These are phyloP conservation scores for Villa cingulata DNA, from an alignment of 2,888 invertebrate species.

Conservation along the genomic window DNA sequence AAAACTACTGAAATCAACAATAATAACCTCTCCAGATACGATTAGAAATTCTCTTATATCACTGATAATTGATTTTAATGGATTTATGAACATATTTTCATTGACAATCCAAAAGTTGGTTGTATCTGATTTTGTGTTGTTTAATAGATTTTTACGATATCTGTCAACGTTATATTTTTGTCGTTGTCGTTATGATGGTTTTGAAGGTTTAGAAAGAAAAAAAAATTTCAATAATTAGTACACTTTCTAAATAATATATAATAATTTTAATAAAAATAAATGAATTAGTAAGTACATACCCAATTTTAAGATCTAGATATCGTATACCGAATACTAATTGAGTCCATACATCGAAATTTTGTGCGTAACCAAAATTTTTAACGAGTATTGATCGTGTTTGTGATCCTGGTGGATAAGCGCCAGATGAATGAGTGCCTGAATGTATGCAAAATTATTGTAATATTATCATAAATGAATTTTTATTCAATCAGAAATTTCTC, in stretches of 20 bases:
- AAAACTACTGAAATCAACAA: conserved; percentile 73
- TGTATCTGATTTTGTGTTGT: conserved; percentile 13
- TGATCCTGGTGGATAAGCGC: conserved; percentile 36
- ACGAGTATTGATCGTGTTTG: conserved; percentile 24
- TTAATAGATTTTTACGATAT: not conserved
- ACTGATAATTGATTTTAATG: conserved; percentile 48
- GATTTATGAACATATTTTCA: conserved; percentile 40
- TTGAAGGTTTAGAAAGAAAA: too few relatives aligned
- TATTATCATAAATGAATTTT: too few relatives aligned
- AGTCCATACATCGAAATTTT: conserved; percentile 68
- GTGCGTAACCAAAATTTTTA: conserved; percentile 38
- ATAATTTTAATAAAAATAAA: not conserved
- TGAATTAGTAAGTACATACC: conserved; percentile 40
- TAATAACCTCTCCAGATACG: conserved; percentile 54
- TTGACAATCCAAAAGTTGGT: conserved; percentile 31
- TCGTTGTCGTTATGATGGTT: too few relatives aligned
- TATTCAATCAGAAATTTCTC: too few relatives aligned
- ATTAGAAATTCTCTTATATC: conserved; percentile 57
- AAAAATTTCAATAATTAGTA: too few relatives aligned
- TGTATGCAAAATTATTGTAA: too few relatives aligned
- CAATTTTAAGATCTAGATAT: conserved; percentile 68
- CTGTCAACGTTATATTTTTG: too few relatives aligned
- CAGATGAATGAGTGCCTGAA: conserved; percentile 48
- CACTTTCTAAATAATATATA: too few relatives aligned
- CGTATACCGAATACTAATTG: conserved; percentile 75